These are phyloP conservation scores for Chauna torquata DNA, from an alignment of 2,113 vertebrate species.

Conservation along the genomic window DNA sequence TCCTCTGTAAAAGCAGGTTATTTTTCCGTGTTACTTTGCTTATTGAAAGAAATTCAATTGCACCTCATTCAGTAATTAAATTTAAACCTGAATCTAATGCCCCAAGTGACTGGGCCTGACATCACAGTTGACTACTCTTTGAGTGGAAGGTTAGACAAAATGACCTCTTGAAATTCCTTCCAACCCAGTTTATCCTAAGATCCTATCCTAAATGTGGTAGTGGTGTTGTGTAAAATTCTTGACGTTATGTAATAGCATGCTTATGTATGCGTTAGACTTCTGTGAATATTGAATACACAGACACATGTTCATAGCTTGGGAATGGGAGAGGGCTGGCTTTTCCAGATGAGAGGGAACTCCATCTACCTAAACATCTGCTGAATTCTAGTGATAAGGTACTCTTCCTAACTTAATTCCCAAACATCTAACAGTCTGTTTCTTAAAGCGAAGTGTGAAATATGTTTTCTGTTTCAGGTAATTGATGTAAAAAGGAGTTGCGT, in stretches of 20 bases:
- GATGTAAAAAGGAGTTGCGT: conserved; percentile 89
- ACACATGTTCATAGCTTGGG: background rate
- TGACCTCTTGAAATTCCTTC: background rate
- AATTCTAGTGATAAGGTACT: background rate
- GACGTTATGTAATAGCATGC: background rate
- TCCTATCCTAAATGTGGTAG: rapidly evolving
- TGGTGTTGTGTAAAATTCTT: background rate
- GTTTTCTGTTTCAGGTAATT: conserved; percentile 82
- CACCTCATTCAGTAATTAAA: background rate
- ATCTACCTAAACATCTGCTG: background rate
- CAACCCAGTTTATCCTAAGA: background rate
- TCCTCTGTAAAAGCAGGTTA: background rate
- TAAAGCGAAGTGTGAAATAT: background rate
- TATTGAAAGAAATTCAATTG: background rate
- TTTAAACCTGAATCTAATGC: background rate
- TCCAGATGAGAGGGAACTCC: background rate
- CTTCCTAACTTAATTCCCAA: background rate
- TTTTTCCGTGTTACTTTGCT: background rate
- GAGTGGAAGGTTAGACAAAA: background rate
- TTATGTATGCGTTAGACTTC: rapidly evolving
- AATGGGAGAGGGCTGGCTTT: background rate
- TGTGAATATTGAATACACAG: background rate
- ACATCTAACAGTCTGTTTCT: background rate
- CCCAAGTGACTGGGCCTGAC: background rate
- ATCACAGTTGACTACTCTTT: background rate